A percentile compares a stretch with the other conserved stretches of the same genome.
phyloP scores from a whole-genome alignment of 2,113 vertebrate genomes.

The Psephotus haematonotus region DNA sequence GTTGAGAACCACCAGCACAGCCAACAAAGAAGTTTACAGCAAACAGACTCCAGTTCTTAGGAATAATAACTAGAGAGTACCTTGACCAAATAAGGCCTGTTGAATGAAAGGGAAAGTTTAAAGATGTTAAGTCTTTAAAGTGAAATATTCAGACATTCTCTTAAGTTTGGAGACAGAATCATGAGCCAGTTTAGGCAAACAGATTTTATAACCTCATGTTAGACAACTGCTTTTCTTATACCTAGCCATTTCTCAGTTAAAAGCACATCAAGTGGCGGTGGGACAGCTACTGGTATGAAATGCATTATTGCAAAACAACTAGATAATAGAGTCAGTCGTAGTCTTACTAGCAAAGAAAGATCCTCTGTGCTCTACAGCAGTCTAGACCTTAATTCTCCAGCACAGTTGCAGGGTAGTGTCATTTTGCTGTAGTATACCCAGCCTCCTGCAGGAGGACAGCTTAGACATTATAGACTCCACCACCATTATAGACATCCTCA shows the following conservation, averaged over 20 bases:
- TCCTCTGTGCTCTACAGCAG: not conserved
- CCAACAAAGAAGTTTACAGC: constrained; percentile 97
- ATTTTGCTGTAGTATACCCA: not conserved
- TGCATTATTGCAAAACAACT: not conserved
- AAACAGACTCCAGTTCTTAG: constrained; percentile 98
- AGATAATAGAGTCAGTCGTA: not conserved
- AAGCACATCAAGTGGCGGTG: not conserved
- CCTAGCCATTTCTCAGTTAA: not conserved
- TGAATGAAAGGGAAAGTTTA: not conserved
- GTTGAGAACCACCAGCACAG: constrained; percentile 87
- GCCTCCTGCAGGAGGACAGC: not conserved
- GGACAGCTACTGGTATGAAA: not conserved
- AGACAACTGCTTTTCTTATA: not conserved
- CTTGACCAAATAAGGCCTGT: constrained; percentile 97
- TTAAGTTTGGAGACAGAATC: not conserved
- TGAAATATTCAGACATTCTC: not conserved
- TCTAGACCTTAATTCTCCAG: not conserved
- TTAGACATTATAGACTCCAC: not conserved
- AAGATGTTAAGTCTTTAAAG: not conserved
- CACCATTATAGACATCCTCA: not conserved
- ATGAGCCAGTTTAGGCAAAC: not conserved
- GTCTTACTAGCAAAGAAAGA: not conserved
- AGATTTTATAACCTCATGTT: not conserved
- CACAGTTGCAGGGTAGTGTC: not conserved
- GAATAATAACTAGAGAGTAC: constrained; percentile 97